These are phyloP conservation scores for Heliornis fulica DNA, from an alignment of 2,113 vertebrate genomes.

Conservation along the genomic window DNA sequence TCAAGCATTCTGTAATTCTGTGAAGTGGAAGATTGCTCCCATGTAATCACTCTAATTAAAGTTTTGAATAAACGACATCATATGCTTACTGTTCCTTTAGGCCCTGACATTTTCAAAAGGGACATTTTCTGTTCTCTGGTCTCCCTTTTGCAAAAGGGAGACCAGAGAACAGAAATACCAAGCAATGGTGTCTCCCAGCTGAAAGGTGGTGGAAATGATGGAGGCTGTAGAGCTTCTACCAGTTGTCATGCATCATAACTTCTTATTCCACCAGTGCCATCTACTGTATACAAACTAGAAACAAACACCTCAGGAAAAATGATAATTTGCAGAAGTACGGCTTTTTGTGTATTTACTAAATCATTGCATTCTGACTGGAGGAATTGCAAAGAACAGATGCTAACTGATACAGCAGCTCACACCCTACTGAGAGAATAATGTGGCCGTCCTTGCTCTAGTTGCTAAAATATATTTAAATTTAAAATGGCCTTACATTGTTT, in stretches of 20 bases:
- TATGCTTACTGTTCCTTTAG: not conserved
- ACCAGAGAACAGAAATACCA: not conserved
- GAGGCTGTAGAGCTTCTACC: not conserved
- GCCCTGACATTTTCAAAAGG: no score
- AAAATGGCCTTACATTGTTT: constrained; percentile 68
- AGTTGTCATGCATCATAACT: not conserved
- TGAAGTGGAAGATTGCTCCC: not conserved
- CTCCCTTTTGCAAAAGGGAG: not conserved
- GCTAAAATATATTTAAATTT: constrained; percentile 72
- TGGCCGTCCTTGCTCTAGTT: constrained; percentile 55
- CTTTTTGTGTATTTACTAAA: constrained; percentile 68
- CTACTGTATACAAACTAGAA: constrained; percentile 25
- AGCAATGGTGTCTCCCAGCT: not conserved
- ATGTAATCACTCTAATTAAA: not conserved
- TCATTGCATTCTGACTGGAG: constrained; percentile 61
- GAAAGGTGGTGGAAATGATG: not conserved
- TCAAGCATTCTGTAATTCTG: not conserved
- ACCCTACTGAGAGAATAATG: constrained; percentile 75
- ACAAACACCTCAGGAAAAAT: constrained; percentile 56
- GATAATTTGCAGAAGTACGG: constrained; percentile 10
- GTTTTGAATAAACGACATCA: not conserved
- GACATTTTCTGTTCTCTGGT: no score
- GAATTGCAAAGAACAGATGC: constrained; percentile 76
- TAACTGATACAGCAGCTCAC: constrained; percentile 46
- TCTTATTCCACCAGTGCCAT: constrained; percentile 62